These are phyloP conservation scores for Agrochola circellaris DNA, from an alignment of 2,888 invertebrate genomes.

Conservation along the genomic window DNA sequence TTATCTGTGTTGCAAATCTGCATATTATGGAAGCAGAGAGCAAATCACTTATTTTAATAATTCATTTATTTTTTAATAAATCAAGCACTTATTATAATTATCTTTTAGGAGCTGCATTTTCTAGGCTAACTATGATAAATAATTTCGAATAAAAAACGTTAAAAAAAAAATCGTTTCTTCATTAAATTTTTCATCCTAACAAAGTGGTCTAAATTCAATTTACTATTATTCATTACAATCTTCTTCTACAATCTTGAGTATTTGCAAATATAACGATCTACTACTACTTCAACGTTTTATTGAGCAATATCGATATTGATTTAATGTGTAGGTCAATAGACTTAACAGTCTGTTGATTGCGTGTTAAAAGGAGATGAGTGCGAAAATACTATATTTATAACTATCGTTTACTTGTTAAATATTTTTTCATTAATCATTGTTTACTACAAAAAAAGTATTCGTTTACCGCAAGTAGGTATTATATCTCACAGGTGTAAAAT, in stretches of 20 bases:
- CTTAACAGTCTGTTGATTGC: not conserved
- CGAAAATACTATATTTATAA: not conserved
- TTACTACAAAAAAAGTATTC: not conserved
- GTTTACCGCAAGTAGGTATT: not conserved
- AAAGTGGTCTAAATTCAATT: too few relatives aligned
- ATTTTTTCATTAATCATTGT: not conserved
- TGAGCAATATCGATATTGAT: constrained; percentile 13
- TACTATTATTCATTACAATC: too few relatives aligned
- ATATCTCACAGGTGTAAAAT: not conserved
- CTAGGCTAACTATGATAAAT: not conserved
- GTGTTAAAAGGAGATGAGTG: not conserved
- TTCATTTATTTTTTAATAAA: too few relatives aligned
- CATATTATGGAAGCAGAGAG: not conserved
- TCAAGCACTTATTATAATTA: not conserved
- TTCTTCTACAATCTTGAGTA: not conserved
- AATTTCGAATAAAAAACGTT: not conserved
- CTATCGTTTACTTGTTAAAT: not conserved
- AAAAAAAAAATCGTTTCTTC: too few relatives aligned
- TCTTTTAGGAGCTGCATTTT: not conserved
- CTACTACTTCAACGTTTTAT: constrained; percentile 2
- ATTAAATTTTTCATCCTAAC: too few relatives aligned
- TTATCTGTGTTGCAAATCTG: not conserved
- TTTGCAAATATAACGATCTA: constrained; percentile 13
- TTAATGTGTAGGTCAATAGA: constrained; percentile 30
- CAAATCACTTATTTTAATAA: not conserved